phyloP scores from a whole-genome alignment of 2,797 vertebrate species.

The Paratrypauchen microcephalus region DNA sequence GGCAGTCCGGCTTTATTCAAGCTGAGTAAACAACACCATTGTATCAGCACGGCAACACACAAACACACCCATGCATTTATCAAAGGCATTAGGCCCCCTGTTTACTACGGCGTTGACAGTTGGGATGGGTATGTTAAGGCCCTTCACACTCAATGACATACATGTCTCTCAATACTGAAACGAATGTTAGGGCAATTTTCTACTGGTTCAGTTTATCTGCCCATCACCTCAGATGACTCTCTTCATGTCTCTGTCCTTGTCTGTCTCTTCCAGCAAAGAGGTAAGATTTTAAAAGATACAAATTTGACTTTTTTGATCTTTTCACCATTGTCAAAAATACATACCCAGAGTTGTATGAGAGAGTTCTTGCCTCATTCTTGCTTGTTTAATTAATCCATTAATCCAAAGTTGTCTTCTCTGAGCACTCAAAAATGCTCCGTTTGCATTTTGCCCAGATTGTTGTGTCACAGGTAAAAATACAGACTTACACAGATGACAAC shows the following conservation, averaged over 20 bases:
- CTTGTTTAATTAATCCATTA: too few relatives aligned
- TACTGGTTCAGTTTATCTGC: slow-evolving; percentile 29
- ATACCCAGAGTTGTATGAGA: too few relatives aligned
- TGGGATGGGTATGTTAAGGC: slow-evolving; percentile 34
- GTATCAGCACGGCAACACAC: slow-evolving; percentile 8
- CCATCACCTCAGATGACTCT: slow-evolving; percentile 18
- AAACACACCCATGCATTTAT: slow-evolving; percentile 15
- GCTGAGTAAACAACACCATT: slow-evolving; percentile 9
- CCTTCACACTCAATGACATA: slow-evolving; percentile 45
- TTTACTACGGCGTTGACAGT: slow-evolving; percentile 44
- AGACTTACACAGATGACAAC: too few relatives aligned
- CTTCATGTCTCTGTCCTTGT: slow-evolving; percentile 23
- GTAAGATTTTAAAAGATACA: slow-evolving; percentile 33
- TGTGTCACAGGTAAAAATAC: too few relatives aligned
- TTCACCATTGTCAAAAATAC: slow-evolving; percentile 19
- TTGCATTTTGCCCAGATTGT: too few relatives aligned
- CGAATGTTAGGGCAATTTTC: slow-evolving; percentile 40
- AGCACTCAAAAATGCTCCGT: too few relatives aligned
- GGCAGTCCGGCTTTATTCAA: slow-evolving; percentile 6
- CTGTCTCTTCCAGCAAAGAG: slow-evolving; percentile 23
- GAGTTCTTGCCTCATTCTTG: too few relatives aligned
- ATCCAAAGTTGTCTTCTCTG: too few relatives aligned
- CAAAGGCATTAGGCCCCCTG: slow-evolving; percentile 33
- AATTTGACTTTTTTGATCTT: not conserved
- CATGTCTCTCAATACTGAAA: slow-evolving; percentile 29